These are phyloP conservation scores for Heliconius hortense DNA, from an alignment of 2,888 invertebrate species.

Conservation along the genomic window DNA sequence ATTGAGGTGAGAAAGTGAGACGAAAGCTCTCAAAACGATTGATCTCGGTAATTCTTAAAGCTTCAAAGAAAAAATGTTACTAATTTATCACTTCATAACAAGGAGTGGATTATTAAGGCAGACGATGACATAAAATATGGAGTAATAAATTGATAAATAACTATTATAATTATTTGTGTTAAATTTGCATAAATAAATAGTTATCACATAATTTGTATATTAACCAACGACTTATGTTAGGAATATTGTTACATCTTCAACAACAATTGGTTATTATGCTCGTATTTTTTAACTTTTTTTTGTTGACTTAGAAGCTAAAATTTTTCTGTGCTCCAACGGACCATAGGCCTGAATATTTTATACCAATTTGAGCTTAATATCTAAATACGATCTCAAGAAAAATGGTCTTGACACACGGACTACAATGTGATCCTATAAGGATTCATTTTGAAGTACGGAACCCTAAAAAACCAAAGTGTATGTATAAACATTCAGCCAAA, in stretches of 20 bases:
- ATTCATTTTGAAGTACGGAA: too few species aligned
- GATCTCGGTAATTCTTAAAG: conserved; percentile 76
- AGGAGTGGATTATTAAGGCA: conserved; percentile 51
- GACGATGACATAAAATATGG: conserved; percentile 10
- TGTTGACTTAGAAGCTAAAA: too few species aligned
- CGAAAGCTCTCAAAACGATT: conserved; percentile 68
- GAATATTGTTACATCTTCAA: too few species aligned
- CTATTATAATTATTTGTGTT: neutral
- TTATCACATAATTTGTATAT: neutral
- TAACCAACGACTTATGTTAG: neutral
- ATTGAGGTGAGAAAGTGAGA: conserved; percentile 53
- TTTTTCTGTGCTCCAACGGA: too few species aligned
- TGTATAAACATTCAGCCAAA: neutral
- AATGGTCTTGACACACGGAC: too few species aligned
- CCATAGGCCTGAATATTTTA: too few species aligned
- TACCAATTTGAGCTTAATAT: too few species aligned
- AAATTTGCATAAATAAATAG: neutral
- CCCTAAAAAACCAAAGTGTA: too few species aligned
- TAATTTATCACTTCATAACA: conserved; percentile 76
- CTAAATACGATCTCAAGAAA: too few species aligned
- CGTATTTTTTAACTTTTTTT: too few species aligned
- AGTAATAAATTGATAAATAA: neutral
- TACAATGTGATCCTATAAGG: too few species aligned
- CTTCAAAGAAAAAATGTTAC: conserved; percentile 69
- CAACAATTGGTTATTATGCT: neutral